phyloP scores from a whole-genome alignment of 2,113 vertebrate species.

The Toxostoma redivivum region DNA sequence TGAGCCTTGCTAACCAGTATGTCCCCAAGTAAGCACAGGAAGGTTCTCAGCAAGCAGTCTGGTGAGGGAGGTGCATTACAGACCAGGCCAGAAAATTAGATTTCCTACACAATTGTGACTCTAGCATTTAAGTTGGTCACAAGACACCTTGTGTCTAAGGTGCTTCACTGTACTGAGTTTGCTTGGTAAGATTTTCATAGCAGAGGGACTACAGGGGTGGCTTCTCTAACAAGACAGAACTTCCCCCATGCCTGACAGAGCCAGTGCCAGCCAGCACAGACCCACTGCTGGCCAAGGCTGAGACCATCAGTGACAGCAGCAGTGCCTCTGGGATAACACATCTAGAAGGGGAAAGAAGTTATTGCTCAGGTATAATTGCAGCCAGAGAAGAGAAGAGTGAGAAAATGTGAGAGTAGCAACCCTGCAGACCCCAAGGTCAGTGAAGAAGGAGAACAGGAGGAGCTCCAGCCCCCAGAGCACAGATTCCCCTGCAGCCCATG shows the following conservation, averaged over 20 bases:
- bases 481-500: background rate
- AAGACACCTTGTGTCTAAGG: background rate
- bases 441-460: background rate
- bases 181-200: background rate
- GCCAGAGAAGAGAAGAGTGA: background rate
- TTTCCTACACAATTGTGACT: background rate
- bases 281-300: background rate
- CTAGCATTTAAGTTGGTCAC: background rate
- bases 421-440: background rate
- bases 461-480: background rate
- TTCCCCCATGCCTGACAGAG: rapidly evolving
- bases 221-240: background rate
- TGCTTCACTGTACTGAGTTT: background rate
- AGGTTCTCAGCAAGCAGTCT: background rate
- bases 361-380: background rate
- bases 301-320: background rate
- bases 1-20: background rate
- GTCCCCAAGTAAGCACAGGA: background rate
- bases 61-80: background rate
- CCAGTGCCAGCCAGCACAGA: background rate
- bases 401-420: background rate
- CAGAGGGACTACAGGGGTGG: background rate
- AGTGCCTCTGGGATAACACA: background rate
- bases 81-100: background rate
- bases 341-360: background rate